Evolutionary conservation across 2,797 vertebrate species (phyloP).

Genomic region (Apogon hyalosoma): DNA sequence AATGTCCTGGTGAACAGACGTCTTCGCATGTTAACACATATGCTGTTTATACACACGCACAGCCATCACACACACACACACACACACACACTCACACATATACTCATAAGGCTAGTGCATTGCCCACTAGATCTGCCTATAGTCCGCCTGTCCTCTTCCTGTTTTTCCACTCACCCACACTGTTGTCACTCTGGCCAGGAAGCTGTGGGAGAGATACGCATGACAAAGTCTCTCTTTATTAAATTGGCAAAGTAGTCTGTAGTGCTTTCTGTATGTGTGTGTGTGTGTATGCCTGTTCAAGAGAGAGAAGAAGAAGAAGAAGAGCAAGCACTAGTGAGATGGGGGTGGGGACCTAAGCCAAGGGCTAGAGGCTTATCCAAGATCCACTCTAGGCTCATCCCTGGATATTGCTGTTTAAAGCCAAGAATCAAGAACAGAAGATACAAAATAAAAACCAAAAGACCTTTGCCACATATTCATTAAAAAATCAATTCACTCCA

Average conservation of each 20-base stretch:
- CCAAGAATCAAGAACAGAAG: constrained; percentile 71
- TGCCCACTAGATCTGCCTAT: constrained; percentile 68
- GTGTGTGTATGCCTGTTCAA: constrained; percentile 44
- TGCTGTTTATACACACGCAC: constrained; percentile 52
- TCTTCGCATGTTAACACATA: constrained; percentile 57
- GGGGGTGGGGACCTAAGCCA: constrained; percentile 79
- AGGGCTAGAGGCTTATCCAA: constrained; percentile 79
- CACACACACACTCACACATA: constrained; percentile 32
- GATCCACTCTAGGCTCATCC: constrained; percentile 79
- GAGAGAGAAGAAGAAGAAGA: constrained; percentile 38
- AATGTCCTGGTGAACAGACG: constrained; percentile 66
- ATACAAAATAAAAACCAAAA: constrained; percentile 57
- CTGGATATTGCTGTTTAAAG: constrained; percentile 79
- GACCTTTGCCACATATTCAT: constrained; percentile 27
- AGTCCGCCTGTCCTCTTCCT: constrained; percentile 81
- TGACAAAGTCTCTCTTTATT: constrained; percentile 85
- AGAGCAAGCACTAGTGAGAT: constrained; percentile 60
- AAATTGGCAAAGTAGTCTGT: constrained; percentile 81
- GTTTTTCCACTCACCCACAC: constrained; percentile 85
- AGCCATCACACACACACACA: constrained; percentile 27
- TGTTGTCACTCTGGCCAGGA: constrained; percentile 84
- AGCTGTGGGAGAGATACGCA: constrained; percentile 83
- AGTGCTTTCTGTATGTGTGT: constrained; percentile 62
- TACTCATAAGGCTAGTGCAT: constrained; percentile 51
- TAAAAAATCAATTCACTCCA: constrained; percentile 29